These are phyloP conservation scores for Lemur catta DNA, from an alignment of 2,797 vertebrate species.

Conservation along the genomic window DNA sequence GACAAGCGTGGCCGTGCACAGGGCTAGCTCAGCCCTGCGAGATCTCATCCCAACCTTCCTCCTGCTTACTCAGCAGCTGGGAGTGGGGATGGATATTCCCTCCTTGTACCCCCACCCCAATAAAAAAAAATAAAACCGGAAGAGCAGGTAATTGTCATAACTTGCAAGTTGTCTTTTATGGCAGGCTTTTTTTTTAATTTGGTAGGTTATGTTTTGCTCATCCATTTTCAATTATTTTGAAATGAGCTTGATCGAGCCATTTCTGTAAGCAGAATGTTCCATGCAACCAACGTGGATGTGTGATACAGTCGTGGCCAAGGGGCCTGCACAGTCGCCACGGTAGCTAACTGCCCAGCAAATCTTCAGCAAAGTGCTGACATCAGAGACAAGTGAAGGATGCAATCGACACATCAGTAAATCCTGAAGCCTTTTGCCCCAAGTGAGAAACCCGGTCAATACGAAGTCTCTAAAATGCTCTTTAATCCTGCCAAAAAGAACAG, in stretches of 20 bases:
- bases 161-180: neutral
- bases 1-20: accelerated
- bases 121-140: neutral
- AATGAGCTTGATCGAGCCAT: neutral
- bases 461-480: neutral
- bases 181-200: neutral
- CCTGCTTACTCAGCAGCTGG: neutral
- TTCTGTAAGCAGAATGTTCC: neutral
- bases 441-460: neutral
- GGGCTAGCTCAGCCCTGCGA: accelerated
- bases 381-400: neutral
- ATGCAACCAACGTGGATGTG: accelerated
- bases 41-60: accelerated
- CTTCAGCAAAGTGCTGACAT: neutral
- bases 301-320: no score
- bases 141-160: neutral
- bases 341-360: neutral
- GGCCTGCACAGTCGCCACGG: neutral
- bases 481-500: neutral
- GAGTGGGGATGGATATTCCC: neutral
- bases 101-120: neutral
- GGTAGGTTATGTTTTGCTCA: neutral
- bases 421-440: neutral
- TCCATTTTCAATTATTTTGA: neutral
- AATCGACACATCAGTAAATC: neutral